Evolutionary conservation across 2,113 vertebrate species (phyloP).

Genomic region (Neodon shergylaensis): DNA sequence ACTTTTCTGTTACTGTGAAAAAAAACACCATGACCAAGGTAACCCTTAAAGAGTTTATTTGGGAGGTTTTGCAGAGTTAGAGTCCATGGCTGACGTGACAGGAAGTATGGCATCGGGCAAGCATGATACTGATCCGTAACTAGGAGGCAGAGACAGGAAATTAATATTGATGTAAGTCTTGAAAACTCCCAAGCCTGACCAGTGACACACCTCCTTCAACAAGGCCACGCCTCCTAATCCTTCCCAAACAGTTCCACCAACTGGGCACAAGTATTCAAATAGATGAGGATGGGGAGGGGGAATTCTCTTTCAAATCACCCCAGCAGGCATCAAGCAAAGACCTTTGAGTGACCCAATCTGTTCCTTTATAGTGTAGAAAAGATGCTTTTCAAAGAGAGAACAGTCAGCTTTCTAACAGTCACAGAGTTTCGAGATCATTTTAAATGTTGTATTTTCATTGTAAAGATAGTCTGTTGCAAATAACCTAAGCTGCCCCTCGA

Average conservation of each 20-base stretch:
- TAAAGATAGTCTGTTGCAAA: background rate
- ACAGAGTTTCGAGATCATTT: constrained; percentile 12
- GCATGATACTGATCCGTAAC: too few species aligned
- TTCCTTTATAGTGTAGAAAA: background rate
- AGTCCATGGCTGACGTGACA: background rate
- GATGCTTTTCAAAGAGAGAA: background rate
- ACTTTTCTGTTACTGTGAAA: background rate
- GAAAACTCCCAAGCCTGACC: background rate
- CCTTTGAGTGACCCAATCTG: background rate
- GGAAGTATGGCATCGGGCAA: background rate
- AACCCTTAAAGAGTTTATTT: background rate
- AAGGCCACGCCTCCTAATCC: background rate
- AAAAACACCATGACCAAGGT: background rate
- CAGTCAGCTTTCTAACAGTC: background rate
- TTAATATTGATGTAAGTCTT: background rate
- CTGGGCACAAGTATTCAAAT: background rate
- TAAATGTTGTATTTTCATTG: background rate
- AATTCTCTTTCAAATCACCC: background rate
- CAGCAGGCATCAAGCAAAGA: background rate
- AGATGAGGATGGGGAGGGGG: background rate
- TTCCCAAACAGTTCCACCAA: background rate
- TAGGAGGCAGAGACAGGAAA: background rate
- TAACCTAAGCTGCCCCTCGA: background rate
- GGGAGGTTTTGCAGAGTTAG: background rate
- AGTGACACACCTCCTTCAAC: background rate